A percentile compares a stretch with the other conserved stretches of the same genome.
phyloP scores from a whole-genome alignment of 2,113 vertebrate genomes.

The Cyphomyrus discorhynchus region DNA sequence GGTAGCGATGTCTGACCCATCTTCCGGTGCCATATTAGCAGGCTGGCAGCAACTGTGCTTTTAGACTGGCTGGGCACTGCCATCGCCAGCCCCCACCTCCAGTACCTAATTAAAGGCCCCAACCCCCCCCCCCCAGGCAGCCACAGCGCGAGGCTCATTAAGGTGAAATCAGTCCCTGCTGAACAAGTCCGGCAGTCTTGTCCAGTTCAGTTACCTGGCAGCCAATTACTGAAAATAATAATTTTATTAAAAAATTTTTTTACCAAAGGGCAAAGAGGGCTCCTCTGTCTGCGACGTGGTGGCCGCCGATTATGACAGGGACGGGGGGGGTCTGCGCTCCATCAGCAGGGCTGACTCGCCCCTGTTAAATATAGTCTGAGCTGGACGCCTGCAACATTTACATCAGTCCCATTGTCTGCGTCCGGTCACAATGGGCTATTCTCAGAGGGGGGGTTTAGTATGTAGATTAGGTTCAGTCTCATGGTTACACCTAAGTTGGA shows the following conservation, averaged over 20 bases:
- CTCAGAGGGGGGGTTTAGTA: neutral
- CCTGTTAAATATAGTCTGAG: neutral
- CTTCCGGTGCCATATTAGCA: neutral
- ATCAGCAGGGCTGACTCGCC: neutral
- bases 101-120: neutral
- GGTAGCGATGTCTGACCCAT: neutral
- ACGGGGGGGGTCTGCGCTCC: neutral
- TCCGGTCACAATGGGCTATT: constrained; percentile 1
- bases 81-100: neutral
- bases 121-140: too few relatives aligned
- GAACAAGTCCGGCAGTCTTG: neutral
- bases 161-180: neutral
- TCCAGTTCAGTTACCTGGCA: neutral
- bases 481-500: too few relatives aligned
- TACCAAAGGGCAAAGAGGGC: neutral
- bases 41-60: neutral
- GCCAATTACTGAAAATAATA: constrained; percentile 1
- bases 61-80: neutral
- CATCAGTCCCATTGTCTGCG: neutral
- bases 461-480: too few relatives aligned
- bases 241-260: neutral
- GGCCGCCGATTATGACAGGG: neutral
- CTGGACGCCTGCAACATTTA: neutral
- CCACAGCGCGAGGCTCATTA: neutral
- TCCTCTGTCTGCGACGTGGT: neutral